Base-by-base conservation (phyloP, 2,888 invertebrate genomes). In the Orgyia antiqua region DNA sequence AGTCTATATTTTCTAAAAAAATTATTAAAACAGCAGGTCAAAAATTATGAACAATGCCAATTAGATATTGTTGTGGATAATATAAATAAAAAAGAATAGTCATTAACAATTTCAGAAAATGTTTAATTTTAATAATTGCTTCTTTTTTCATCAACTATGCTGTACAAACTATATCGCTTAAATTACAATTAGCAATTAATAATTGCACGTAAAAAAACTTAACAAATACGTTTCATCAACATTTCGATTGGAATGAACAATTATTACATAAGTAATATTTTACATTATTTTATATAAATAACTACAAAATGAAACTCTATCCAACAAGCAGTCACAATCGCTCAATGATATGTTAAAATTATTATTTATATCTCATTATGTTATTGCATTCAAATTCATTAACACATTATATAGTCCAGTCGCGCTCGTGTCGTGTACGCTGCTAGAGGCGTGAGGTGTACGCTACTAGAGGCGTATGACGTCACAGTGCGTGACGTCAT, bases 151-250 rank as follows among this genome's bases (percentile, higher is more conserved):
- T 80, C 83, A 77, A 79, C 83, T 84, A 83, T 77, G 86, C 86
- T 84, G 80, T 86, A 86, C 83, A 86, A 79, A 82, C 86, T 86
- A 86, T 77, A 70, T 80, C 67, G 83, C 86, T 86, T 86, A 86
- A 75, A 84, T 80, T 84, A 80, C 64, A 79, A 80, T 83, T 86
- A 86, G 86, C 86, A 84, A 84, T 86, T 83, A 86, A 86, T 84
- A 86, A 86, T 86, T 86, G 86, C 86, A 86, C 86, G 86, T 86
- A 86, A 86, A 86, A 75, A 86, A 86, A 86, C 86, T 86, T 86
- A 86, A 86, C 83, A 84, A 86, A 80, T 83, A 86, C 72, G 69
- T 84, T 83, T 65, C 72, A 75, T 84, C 79, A 86, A 82, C 83
- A 74, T 82, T 83, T 86, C 79, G 73, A 79, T 78, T 86, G 86